Evolutionary conservation across 2,888 invertebrate species (phyloP).

Genomic region (Sarcophaga carnaria): DNA sequence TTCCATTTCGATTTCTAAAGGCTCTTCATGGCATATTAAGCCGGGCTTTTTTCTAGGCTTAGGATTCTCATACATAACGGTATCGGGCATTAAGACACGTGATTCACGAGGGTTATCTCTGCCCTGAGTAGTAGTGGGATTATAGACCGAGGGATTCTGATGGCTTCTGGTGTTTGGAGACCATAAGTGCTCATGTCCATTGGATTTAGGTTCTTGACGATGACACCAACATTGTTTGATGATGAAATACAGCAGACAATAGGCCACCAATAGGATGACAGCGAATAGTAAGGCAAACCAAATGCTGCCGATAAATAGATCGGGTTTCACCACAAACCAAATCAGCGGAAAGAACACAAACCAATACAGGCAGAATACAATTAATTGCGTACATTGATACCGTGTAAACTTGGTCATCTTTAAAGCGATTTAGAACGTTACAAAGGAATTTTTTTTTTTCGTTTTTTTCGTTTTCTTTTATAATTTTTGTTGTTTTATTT

Average conservation of each 20-base stretch:
- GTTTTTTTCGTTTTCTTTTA: conserved; percentile 9
- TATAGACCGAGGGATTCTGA: conserved; percentile 42
- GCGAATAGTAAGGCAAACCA: conserved; percentile 68
- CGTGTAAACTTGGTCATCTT: conserved; percentile 65
- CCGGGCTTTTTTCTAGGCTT: conserved; percentile 10
- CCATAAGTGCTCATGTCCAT: conserved; percentile 8
- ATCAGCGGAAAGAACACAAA: conserved; percentile 72
- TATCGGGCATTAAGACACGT: conserved; percentile 28
- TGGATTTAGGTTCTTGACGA: neutral
- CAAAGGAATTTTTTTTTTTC: too few relatives aligned
- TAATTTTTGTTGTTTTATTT: conserved; percentile 10
- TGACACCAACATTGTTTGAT: conserved; percentile 68
- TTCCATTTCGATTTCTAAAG: conserved; percentile 22
- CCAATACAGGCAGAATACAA: conserved; percentile 72
- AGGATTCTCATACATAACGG: conserved; percentile 52
- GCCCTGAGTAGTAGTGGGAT: conserved; percentile 45
- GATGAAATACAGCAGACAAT: conserved; percentile 68
- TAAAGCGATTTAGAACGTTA: neutral
- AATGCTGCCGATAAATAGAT: conserved; percentile 61
- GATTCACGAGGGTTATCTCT: conserved; percentile 1
- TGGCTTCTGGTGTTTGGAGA: neutral
- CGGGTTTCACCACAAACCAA: conserved; percentile 72
- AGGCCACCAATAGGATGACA: conserved; percentile 66
- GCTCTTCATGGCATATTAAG: conserved; percentile 29
- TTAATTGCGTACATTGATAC: conserved; percentile 62